Base-by-base conservation (phyloP, 2,888 invertebrate genomes). In the Diadegma fenestrale region DNA sequence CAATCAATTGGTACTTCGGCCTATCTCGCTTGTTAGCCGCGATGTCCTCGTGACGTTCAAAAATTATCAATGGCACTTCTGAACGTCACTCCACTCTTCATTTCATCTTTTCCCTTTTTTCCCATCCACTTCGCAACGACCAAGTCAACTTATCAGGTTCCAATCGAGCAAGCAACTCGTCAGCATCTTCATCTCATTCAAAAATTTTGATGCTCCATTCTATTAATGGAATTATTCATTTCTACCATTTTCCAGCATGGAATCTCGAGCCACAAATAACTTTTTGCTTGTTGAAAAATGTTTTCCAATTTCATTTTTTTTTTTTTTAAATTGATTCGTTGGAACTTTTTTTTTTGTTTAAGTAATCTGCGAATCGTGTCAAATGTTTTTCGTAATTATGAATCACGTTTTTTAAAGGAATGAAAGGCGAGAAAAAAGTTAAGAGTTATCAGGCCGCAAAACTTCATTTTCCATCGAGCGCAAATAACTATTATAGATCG, bases 1-100 rank as follows among this genome's bases (percentile, higher is more conserved):
- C 85, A 76, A 82, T 85, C 82, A 85, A 82, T 82, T 85, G 85
- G 82, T 72, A 76, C 82, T 85, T 80, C 73, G 73, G 66, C 37
- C 81, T 80, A 64, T 72, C 71, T 37, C 63, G 30, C 64, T 58
- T 43, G n/a, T 19, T n/a, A 7, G 68, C 71, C 45, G 66, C 54
- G 33, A 66, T 66, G 51, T 66, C 51, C 77, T 54, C 77, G 66
- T 41, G 61, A 75, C 51, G 48, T 64, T 66, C 45, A 64, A 72
- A 85, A 79, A 78, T 78, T 64, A 45, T 69, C 75, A 79, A 79
- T 82, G 69, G 54, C 79, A 63, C 82, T 82, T 78, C 66, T 75
- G 71, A 51, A 69, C 78, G 76, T 81, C 80, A 80, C 80, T 63
- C 19, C 41, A 30, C 63, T 51, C 64, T 79, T 48, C 51, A 26